A percentile compares a stretch with the other conserved stretches of the same genome.
phyloP scores from a whole-genome alignment of 1,140 invertebrate genomes.

The Drosophila parabipectinata region DNA sequence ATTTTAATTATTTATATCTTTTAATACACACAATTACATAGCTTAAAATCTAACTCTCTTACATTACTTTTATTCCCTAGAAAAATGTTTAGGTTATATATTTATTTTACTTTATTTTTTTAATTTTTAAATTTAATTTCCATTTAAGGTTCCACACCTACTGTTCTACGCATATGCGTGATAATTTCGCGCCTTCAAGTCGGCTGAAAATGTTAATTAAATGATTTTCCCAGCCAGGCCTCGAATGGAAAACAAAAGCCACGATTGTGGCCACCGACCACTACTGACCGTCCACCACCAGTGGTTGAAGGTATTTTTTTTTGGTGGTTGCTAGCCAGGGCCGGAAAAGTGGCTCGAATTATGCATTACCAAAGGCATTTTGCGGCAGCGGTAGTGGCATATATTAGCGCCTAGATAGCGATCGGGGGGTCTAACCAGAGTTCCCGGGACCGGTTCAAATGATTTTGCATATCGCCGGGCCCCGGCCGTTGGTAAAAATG shows the following conservation, averaged over 20 bases:
- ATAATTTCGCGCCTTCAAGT: constrained; percentile 78
- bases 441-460: constrained; percentile 52
- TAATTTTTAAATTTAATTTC: background rate
- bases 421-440: constrained; percentile 34
- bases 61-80: too few relatives aligned
- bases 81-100: too few relatives aligned
- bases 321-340: constrained; percentile 30
- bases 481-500: constrained; percentile 38
- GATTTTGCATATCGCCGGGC: constrained; percentile 71
- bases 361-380: constrained; percentile 77
- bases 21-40: too few relatives aligned
- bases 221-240: constrained; percentile 73
- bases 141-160: background rate
- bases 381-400: constrained; percentile 23
- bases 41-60: too few relatives aligned
- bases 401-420: constrained; percentile 66
- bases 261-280: constrained; percentile 56
- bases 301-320: constrained; percentile 1
- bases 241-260: constrained; percentile 44
- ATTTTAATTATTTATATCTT: too few relatives aligned
- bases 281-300: constrained; percentile 21
- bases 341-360: constrained; percentile 79
- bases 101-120: too few relatives aligned
- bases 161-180: constrained; percentile 71
- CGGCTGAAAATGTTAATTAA: constrained; percentile 79